A percentile compares a stretch with the other conserved stretches of the same genome.
Evolutionary conservation across 2,113 vertebrate species (phyloP).

Genomic region (Osmerus mordax): DNA sequence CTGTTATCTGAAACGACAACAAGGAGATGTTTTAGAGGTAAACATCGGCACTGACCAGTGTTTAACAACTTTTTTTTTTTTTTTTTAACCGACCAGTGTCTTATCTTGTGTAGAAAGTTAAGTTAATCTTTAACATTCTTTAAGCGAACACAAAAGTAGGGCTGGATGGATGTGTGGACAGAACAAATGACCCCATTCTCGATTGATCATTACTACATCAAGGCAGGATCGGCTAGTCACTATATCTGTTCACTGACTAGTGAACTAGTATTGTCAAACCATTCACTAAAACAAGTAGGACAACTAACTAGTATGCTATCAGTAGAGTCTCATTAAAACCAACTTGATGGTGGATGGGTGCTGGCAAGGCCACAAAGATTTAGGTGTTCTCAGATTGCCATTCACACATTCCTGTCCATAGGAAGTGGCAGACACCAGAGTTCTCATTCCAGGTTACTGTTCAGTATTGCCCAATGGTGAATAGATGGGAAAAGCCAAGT

Average conservation of each 20-base stretch:
- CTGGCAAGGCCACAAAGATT: constrained; percentile 16
- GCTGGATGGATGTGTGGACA: constrained; percentile 13
- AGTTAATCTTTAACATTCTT: neutral
- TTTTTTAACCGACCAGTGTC: neutral
- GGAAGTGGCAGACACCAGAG: constrained; percentile 10
- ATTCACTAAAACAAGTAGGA: neutral
- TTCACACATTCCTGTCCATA: constrained; percentile 11
- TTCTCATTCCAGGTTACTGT: constrained; percentile 2
- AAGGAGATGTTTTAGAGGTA: constrained; percentile 3
- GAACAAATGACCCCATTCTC: neutral
- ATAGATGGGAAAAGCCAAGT: neutral
- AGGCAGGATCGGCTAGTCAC: constrained; percentile 3
- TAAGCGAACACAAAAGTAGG: constrained; percentile 10
- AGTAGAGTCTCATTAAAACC: constrained; percentile 3
- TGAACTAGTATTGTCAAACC: too few species aligned
- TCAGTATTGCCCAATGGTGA: constrained; percentile 10
- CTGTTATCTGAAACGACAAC: neutral
- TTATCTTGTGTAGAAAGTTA: neutral
- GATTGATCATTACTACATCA: constrained; percentile 7
- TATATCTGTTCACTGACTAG: neutral
- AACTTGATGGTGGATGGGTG: constrained; percentile 14
- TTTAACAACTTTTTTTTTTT: neutral
- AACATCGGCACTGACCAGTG: constrained; percentile 2
- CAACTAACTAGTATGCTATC: constrained; percentile 19
- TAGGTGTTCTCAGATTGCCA: constrained; percentile 6